Evolutionary conservation across 2,113 vertebrate genomes (phyloP), one percentile per base, ranked within the genome.

Genomic region (Mobula hypostoma): DNA sequence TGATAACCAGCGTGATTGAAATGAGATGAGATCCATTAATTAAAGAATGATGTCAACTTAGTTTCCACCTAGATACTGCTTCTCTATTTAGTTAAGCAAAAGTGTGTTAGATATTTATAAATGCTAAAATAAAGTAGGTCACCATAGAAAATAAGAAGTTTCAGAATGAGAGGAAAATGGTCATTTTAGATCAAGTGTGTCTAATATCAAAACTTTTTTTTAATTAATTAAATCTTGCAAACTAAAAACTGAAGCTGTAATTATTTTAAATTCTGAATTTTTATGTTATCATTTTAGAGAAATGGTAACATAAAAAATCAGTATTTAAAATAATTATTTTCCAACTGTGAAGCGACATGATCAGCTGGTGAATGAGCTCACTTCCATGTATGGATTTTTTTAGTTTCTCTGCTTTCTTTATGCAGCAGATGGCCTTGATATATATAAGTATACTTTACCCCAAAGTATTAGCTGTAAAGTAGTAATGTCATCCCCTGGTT

Each of bases 41-140:
- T 93, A 56, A 74, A 48, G 70, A 74, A 48, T 93, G 21, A 93
- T 74, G 66, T 76, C 70, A 93, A 93, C 36, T 72, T 9, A 92
- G 32, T 21, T 92, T 72, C 88, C 63, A 92, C 88, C 66, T 70
- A 70, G 63, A 68, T 70, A 92, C n/a, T 40, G 66, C 40, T 92
- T 92, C 88, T 92, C n/a, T 92, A 92, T 92, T 92, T 92, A 92
- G 66, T 92, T n/a, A 92, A 92, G 19, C 70, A 36, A 14, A 66
- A 48, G 36, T 72, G 68, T 74, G 70, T 27, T 36, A 48, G 36
- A 93, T 93, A 72, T 93, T 72, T 48, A 74, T 72, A 93, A 93
- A 27, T 14, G 36, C 36, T 56, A 66, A 40, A 36, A 93, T 0
- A 56, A 93, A 74, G 70, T 93, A 93, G 91, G 91, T 72, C 36